Percentiles rank a stretch among this genome's conserved stretches.
Evolutionary conservation across 2,113 vertebrate genomes (phyloP).

Genomic region (Sebastes schlegelii): DNA sequence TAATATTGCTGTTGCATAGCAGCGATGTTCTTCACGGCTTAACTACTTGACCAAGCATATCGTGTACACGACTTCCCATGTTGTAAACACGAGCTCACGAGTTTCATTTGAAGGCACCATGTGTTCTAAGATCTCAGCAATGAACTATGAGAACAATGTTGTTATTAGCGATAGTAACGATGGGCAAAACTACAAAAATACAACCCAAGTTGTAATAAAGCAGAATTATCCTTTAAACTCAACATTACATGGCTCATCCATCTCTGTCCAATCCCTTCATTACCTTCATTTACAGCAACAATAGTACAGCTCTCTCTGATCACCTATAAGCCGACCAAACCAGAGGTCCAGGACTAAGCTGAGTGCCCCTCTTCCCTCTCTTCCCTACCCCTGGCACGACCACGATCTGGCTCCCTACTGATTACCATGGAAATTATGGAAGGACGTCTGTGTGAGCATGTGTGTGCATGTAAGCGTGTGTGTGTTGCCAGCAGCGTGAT

Average conservation of each 20-base stretch:
- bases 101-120: too few species aligned
- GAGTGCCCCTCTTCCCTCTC: constrained; percentile 48
- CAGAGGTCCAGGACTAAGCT: constrained; percentile 50
- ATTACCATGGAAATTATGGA: constrained; percentile 79
- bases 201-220: constrained; percentile 22
- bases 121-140: not conserved
- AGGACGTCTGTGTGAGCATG: constrained; percentile 61
- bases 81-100: too few species aligned
- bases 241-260: constrained; percentile 32
- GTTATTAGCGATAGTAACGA: not conserved
- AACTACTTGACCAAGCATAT: too few species aligned
- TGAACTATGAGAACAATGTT: constrained; percentile 19
- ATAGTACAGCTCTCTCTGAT: constrained; percentile 53
- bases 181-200: not conserved
- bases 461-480: constrained; percentile 35
- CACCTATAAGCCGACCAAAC: constrained; percentile 53
- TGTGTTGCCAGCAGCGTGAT: constrained; percentile 74
- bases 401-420: constrained; percentile 66
- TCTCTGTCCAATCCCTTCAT: constrained; percentile 59
- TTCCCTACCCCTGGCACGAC: constrained; percentile 53
- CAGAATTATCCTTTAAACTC: constrained; percentile 43
- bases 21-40: too few species aligned
- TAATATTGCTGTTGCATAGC: too few species aligned
- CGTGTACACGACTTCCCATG: too few species aligned
- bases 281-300: constrained; percentile 49